Evolutionary conservation across 2,888 invertebrate genomes (phyloP).

Genomic region (Stenodera caucasica): DNA sequence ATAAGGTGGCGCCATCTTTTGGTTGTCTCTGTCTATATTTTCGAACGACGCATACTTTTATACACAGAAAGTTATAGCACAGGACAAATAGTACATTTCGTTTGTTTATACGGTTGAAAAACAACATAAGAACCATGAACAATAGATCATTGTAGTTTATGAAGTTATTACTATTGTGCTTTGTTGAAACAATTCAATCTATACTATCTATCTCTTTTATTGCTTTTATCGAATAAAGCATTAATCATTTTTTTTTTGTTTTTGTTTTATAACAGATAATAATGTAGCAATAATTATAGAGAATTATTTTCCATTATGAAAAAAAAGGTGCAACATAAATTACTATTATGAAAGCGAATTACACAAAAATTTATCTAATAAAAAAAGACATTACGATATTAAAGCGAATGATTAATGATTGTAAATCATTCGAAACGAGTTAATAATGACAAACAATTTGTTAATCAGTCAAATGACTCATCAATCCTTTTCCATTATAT

Average conservation of each 20-base stretch:
- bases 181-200: slow-evolving; percentile 23
- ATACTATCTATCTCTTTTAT: slow-evolving; percentile 1
- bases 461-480: not conserved
- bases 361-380: no score
- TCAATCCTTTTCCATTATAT: not conserved
- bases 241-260: not conserved
- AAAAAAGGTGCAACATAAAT: not conserved
- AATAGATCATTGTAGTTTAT: slow-evolving; percentile 26
- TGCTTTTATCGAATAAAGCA: not conserved
- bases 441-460: not conserved
- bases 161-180: slow-evolving; percentile 22
- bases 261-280: not conserved
- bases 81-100: no score
- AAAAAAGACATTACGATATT: not conserved
- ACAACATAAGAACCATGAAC: slow-evolving; percentile 23
- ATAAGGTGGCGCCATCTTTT: no score
- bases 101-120: slow-evolving; percentile 6
- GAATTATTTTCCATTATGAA: not conserved
- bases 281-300: not conserved
- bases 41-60: no score
- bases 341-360: not conserved
- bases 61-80: no score
- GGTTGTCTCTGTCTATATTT: no score
- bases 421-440: not conserved
- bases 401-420: not conserved